Evolutionary conservation across 1,140 invertebrate species (phyloP).

Genomic region (Anadara kagoshimensis): DNA sequence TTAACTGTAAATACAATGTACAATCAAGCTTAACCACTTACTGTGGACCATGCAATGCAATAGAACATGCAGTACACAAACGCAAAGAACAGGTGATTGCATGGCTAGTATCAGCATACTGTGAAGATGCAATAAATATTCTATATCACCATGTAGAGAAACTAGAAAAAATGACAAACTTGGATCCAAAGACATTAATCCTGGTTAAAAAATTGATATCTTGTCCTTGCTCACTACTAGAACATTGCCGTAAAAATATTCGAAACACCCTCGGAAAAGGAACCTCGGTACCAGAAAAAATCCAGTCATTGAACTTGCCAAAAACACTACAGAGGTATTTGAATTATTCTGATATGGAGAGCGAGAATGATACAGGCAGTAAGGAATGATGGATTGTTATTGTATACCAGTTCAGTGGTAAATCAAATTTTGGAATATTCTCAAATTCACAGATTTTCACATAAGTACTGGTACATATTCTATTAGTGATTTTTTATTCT

Average conservation of each 20-base stretch:
- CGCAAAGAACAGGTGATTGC: conserved; percentile 50
- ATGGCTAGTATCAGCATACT: conserved; percentile 59
- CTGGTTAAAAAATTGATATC: conserved; percentile 36
- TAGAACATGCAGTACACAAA: conserved; percentile 60
- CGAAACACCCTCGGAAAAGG: conserved; percentile 41
- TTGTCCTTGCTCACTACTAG: conserved; percentile 51
- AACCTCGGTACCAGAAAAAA: conserved; percentile 32
- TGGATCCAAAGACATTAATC: conserved; percentile 27
- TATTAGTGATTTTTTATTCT: too few relatives aligned
- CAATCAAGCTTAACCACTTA: conserved; percentile 52
- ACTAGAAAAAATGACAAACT: conserved; percentile 34
- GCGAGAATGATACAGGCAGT: conserved; percentile 1
- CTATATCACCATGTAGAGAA: conserved; percentile 34
- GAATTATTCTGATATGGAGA: conserved; percentile 55
- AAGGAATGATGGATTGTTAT: background rate
- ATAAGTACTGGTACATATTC: too few relatives aligned
- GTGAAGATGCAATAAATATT: conserved; percentile 57
- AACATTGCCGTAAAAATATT: conserved; percentile 51
- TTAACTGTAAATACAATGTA: conserved; percentile 53
- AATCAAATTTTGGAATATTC: too few relatives aligned
- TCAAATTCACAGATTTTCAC: too few relatives aligned
- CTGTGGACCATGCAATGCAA: conserved; percentile 59
- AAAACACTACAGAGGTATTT: conserved; percentile 54
- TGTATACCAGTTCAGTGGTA: background rate
- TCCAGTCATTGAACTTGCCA: conserved; percentile 55